A percentile compares a stretch with the other conserved stretches of the same genome.
Conservation (phyloP, 2,888 invertebrate genomes). For the Ormyrus labotus region DNA sequence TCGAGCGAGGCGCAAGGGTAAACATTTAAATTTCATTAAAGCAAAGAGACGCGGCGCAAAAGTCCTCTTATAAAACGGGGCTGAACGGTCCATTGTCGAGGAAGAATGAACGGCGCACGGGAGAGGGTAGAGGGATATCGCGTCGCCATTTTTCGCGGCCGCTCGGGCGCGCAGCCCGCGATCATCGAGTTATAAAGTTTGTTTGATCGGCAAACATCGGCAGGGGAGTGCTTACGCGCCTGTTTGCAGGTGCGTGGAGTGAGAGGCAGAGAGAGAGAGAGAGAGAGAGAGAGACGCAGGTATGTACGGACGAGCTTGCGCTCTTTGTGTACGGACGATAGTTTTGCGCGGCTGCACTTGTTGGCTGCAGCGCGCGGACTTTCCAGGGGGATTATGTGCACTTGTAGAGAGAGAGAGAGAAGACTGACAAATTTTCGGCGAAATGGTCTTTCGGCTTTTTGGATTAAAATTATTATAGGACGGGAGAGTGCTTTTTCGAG, state of each 20-base stretch:
- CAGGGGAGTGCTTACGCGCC: conserved; percentile 47
- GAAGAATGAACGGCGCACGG: too few species aligned
- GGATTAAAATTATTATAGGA: too few species aligned
- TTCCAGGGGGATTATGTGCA: background rate
- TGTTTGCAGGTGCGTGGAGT: conserved; percentile 32
- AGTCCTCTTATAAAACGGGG: too few species aligned
- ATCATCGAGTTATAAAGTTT: conserved; percentile 67
- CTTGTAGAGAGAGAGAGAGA: background rate
- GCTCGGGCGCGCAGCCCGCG: conserved; percentile 55
- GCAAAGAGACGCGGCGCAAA: too few species aligned
- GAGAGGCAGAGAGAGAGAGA: background rate
- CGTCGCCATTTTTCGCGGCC: background rate
- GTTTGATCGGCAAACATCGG: conserved; percentile 64
- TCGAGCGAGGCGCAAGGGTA: too few species aligned
- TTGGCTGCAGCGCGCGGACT: background rate
- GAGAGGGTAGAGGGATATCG: background rate
- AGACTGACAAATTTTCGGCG: too few species aligned
- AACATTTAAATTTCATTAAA: too few species aligned
- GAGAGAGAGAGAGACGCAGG: too few species aligned
- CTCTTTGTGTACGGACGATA: conserved; percentile 1
- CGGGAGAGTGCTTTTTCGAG: too few species aligned
- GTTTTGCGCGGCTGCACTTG: conserved; percentile 15
- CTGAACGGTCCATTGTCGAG: too few species aligned
- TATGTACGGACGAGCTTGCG: background rate
- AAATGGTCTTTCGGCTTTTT: too few species aligned